phyloP scores from a whole-genome alignment of 2,113 vertebrate species.

The Toxostoma redivivum region DNA sequence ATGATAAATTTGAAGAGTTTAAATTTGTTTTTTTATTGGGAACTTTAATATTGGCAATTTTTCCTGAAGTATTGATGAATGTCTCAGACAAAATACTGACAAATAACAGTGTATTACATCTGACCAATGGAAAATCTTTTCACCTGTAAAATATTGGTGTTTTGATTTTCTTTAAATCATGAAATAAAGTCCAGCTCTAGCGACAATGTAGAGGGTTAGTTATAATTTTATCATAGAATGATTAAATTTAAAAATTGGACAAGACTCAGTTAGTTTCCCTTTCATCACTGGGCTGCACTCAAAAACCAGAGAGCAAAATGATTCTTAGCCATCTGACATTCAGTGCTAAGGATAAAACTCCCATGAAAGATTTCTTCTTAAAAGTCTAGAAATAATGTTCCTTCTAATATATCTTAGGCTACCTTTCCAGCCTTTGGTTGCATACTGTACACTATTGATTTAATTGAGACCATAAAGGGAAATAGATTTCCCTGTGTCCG shows the following conservation, averaged over 20 bases:
- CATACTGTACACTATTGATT: not conserved
- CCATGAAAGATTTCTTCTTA: not conserved
- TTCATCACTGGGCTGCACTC: not conserved
- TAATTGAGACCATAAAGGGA: not conserved
- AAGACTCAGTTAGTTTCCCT: not conserved
- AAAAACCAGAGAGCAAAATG: not conserved
- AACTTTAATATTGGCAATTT: not conserved
- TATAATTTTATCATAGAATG: not conserved
- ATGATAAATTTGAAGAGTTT: not conserved
- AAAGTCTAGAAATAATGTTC: not conserved
- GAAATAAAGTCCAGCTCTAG: not conserved
- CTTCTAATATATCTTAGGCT: not conserved
- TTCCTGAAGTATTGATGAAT: not conserved
- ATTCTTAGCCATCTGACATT: not conserved
- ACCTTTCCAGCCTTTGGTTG: not conserved
- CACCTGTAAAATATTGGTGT: not conserved
- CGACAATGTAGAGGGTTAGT: not conserved
- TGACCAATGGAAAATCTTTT: not conserved
- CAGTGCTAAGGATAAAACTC: not conserved
- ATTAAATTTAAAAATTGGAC: not conserved
- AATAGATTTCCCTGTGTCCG: not conserved
- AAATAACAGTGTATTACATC: not conserved
- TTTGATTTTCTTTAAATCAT: not conserved
- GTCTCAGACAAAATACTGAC: not conserved
- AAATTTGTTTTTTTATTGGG: not conserved